Percentiles rank a stretch among this genome's conserved stretches.
Conservation (phyloP, 2,113 vertebrate genomes). For the Callopanchax toddi region DNA sequence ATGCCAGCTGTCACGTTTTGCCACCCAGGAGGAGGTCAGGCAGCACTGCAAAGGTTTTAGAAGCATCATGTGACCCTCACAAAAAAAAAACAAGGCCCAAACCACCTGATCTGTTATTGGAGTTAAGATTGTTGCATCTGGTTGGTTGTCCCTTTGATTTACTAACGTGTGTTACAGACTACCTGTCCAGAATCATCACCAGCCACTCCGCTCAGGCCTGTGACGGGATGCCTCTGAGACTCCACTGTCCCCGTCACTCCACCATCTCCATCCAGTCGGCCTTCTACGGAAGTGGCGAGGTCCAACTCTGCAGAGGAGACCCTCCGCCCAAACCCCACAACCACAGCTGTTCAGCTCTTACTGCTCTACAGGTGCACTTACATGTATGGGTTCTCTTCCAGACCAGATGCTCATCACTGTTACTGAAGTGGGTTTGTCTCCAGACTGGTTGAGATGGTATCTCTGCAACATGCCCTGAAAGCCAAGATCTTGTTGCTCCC, state of each 20-base stretch:
- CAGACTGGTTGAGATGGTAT: too few relatives aligned
- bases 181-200: slow-evolving; percentile 92
- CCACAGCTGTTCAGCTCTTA: slow-evolving; percentile 84
- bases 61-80: slow-evolving; percentile 30
- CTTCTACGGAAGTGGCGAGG: slow-evolving; percentile 83
- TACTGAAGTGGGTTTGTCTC: too few relatives aligned
- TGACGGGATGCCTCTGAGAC: slow-evolving; percentile 87
- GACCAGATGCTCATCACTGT: too few relatives aligned
- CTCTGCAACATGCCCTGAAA: too few relatives aligned
- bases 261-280: slow-evolving; percentile 92
- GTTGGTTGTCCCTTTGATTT: too few relatives aligned
- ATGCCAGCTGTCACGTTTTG: slow-evolving; percentile 22
- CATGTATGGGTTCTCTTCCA: neutral
- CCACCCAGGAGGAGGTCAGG: slow-evolving; percentile 8
- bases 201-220: slow-evolving; percentile 90
- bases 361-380: slow-evolving; percentile 89
- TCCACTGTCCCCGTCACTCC: slow-evolving; percentile 92
- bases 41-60: slow-evolving; percentile 11
- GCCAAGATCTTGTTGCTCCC: too few relatives aligned
- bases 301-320: slow-evolving; percentile 75
- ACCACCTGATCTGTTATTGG: neutral
- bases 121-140: neutral
- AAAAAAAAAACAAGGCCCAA: slow-evolving; percentile 8
- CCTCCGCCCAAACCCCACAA: slow-evolving; percentile 63
- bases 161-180: slow-evolving; percentile 80